Evolutionary conservation across 1,140 invertebrate genomes (phyloP).

Genomic region (Pachypeltis micranthus): DNA sequence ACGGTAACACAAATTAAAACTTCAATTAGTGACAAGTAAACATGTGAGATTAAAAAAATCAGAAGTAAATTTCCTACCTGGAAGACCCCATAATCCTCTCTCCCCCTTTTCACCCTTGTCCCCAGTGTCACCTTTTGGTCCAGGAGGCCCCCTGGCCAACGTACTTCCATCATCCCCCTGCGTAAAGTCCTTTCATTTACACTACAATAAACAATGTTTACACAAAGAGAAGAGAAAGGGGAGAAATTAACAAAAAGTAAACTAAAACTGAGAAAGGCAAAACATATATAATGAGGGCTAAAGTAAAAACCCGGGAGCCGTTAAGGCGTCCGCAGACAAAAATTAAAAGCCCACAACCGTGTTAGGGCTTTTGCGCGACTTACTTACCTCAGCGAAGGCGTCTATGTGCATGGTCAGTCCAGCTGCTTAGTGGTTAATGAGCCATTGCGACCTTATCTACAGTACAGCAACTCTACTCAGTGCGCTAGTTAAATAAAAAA

Average conservation of each 20-base stretch:
- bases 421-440: not conserved
- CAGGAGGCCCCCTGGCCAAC: conserved; percentile 36
- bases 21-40: too few relatives aligned
- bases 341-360: not conserved
- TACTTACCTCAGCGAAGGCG: not conserved
- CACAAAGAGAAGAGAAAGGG: conserved; percentile 1
- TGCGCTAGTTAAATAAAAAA: too few relatives aligned
- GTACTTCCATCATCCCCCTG: conserved; percentile 38
- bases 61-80: conserved; percentile 14
- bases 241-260: conserved; percentile 5
- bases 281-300: not conserved
- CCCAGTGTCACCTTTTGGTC: conserved; percentile 39
- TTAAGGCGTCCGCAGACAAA: too few relatives aligned
- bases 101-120: conserved; percentile 10
- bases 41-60: not conserved
- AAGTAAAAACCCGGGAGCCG: too few relatives aligned
- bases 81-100: conserved; percentile 15
- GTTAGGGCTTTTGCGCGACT: not conserved
- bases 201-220: not conserved
- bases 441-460: too few relatives aligned
- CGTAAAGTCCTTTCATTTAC: conserved; percentile 22
- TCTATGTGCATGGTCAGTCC: not conserved
- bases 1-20: not conserved
- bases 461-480: too few relatives aligned
- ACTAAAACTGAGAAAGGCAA: not conserved